Conservation (phyloP, 2,797 vertebrate genomes). For the Zalophus californianus region DNA sequence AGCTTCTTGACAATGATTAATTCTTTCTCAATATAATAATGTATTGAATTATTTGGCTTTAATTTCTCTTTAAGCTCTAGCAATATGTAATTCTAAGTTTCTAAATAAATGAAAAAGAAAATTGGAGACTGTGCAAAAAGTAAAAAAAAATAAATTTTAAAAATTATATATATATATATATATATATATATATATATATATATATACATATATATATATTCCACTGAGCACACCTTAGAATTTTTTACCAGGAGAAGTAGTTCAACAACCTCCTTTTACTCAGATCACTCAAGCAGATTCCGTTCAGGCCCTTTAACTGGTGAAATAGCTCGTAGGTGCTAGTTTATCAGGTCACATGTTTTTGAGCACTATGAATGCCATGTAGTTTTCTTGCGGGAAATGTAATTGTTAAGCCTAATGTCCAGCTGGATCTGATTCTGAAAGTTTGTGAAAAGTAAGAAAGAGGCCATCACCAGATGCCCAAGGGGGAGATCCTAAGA, state of each 20-base stretch:
- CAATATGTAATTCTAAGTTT: background rate
- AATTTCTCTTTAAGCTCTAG: background rate
- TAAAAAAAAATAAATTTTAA: no score
- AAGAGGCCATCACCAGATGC: background rate
- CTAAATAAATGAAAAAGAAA: slow-evolving; percentile 34
- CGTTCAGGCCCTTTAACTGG: background rate
- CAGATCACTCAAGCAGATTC: background rate
- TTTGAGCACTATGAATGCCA: background rate
- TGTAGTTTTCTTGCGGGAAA: background rate
- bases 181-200: no score
- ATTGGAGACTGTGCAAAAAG: background rate
- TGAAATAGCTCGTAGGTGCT: background rate
- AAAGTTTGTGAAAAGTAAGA: background rate
- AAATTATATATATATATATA: background rate
- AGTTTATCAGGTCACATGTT: background rate
- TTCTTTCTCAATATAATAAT: background rate
- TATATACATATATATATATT: background rate
- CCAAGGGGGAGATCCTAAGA: background rate
- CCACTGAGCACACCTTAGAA: background rate
- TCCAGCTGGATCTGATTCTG: background rate
- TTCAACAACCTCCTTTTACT: background rate
- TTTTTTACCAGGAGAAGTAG: background rate
- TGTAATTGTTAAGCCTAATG: background rate
- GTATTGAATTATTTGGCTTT: background rate
- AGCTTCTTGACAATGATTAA: background rate